Percentiles rank a stretch among this genome's conserved stretches.
phyloP scores from a whole-genome alignment of 1,140 invertebrate species.

The Pseudomyrmex flavicornis region DNA sequence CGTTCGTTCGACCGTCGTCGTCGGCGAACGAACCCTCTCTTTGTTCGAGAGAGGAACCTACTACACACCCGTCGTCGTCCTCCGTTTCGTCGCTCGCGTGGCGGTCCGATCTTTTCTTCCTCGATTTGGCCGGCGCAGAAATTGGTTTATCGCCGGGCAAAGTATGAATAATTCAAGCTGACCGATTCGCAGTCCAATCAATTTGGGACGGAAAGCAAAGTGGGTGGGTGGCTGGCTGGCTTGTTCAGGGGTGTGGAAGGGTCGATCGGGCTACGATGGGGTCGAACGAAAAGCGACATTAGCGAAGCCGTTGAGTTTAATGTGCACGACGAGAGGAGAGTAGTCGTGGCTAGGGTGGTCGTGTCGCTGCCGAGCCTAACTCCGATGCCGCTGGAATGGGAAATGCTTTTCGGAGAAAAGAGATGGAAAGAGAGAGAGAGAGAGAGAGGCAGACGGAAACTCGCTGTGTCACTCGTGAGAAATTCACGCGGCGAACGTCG shows the following conservation, averaged over 20 bases:
- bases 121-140: constrained; percentile 71
- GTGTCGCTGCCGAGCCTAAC: constrained; percentile 19
- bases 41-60: constrained; percentile 41
- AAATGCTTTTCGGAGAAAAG: constrained; percentile 28
- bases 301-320: constrained; percentile 69
- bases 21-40: constrained; percentile 12
- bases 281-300: constrained; percentile 70
- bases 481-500: constrained; percentile 15
- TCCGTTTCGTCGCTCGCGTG: constrained; percentile 66
- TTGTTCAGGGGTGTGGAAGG: constrained; percentile 38
- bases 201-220: constrained; percentile 77
- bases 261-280: constrained; percentile 37
- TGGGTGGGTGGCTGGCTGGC: not conserved
- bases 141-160: constrained; percentile 77
- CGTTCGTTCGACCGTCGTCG: constrained; percentile 1
- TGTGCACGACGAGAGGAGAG: constrained; percentile 52
- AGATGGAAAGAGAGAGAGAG: no score
- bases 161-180: constrained; percentile 84
- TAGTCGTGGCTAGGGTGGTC: constrained; percentile 29
- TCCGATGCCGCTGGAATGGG: constrained; percentile 39
- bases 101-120: constrained; percentile 71
- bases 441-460: no score
- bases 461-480: constrained; percentile 2
- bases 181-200: constrained; percentile 82
- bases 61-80: constrained; percentile 6